Base-by-base conservation (phyloP, 2,113 vertebrate genomes). In the Circaetus gallicus region DNA sequence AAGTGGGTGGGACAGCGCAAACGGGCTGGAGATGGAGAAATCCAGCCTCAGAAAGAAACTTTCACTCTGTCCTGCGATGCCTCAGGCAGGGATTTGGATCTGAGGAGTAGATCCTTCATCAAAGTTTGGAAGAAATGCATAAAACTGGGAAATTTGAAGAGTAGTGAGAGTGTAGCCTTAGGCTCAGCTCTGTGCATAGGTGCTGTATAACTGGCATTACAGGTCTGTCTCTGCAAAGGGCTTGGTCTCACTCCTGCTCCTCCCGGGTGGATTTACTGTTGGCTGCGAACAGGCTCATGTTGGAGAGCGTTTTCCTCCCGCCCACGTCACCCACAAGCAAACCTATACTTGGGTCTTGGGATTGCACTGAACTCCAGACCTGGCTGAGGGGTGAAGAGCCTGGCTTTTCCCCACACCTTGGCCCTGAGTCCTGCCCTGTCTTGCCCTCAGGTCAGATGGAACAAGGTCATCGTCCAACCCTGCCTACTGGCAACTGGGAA, bases 91-190 rank as follows among this genome's bases (percentile, higher is more conserved):
- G 96, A 95, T 95, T 97, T 96, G 85, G 82, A 88, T 95, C 88
- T 77, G 82, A 96, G 87, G 66, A 53, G 34, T 1, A 53, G 93
- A 66, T 83, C 79, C 88, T 95, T 85, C 90, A 93, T 97, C 95
- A 96, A 96, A 96, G 92, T 95, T 89, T 47, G 88, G 85, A 77
- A 95, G 88, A 94, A 95, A 90, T 78, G 82, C 92, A 89, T 89
- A 50, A 83, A 95, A 21, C 25, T 7, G 63, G 93, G 88, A 74
- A 83, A 88, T 90, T 1, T 83, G 85, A 77, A 95, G 85, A 95
- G 88, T 17, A 92, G 95, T 59, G 96, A 93, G 88, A 95, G 93
- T 40, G 90, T 94, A 97, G 90, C 96, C 95, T 66, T 0, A 28
- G 96, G 97, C 92, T 86, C 53, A 43, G 92, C 79, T 78, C 93